Evolutionary conservation across 2,888 invertebrate species (phyloP).

Genomic region (Andrena marginata): DNA sequence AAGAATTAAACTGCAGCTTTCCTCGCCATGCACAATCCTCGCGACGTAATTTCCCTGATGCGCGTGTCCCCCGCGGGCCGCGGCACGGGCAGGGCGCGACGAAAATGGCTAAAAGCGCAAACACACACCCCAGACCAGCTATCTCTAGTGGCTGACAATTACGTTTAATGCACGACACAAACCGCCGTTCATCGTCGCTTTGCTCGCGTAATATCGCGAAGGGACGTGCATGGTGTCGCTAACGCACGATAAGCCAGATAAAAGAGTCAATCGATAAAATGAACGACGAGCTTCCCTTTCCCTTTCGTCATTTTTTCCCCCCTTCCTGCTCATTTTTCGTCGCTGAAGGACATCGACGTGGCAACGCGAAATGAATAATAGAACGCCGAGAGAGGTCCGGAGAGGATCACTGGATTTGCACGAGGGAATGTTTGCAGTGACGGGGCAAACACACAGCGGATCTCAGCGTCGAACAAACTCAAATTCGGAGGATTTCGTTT

Average conservation of each 20-base stretch:
- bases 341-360: neutral
- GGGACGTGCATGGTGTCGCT: slow-evolving; percentile 18
- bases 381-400: neutral
- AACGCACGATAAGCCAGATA: slow-evolving; percentile 50
- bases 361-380: slow-evolving; percentile 35
- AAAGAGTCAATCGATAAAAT: slow-evolving; percentile 57
- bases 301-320: neutral
- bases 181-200: slow-evolving; percentile 19
- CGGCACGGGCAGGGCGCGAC: no score
- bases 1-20: neutral
- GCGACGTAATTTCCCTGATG: slow-evolving; percentile 18
- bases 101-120: slow-evolving; percentile 12
- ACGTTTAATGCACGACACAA: slow-evolving; percentile 10
- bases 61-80: neutral
- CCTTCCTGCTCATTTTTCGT: neutral
- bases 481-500: slow-evolving; percentile 3
- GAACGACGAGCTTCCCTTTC: slow-evolving; percentile 30
- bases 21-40: neutral
- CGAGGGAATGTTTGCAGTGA: slow-evolving; percentile 30
- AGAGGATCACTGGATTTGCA: slow-evolving; percentile 1
- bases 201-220: slow-evolving; percentile 36
- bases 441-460: slow-evolving; percentile 9
- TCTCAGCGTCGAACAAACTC: slow-evolving; percentile 5
- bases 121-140: slow-evolving; percentile 1
- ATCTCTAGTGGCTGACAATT: slow-evolving; percentile 8